phyloP scores from a whole-genome alignment of 2,888 invertebrate genomes.

The Dermolepida albohirtum region DNA sequence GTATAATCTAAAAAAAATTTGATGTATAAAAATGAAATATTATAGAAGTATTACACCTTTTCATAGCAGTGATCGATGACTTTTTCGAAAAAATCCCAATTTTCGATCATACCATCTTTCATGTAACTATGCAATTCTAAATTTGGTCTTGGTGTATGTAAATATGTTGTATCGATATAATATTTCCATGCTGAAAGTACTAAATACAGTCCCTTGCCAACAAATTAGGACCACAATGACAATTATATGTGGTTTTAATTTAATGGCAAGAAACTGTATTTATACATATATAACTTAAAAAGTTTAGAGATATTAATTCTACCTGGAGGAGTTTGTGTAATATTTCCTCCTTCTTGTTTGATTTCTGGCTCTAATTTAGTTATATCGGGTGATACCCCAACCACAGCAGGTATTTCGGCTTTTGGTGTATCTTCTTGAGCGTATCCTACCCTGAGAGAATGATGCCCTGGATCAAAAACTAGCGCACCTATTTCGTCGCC shows the following conservation, averaged over 20 bases:
- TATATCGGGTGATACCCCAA: slow-evolving; percentile 84
- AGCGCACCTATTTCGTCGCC: slow-evolving; percentile 98
- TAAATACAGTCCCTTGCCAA: too few species aligned
- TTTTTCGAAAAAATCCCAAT: slow-evolving; percentile 99
- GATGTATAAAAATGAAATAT: slow-evolving; percentile 19
- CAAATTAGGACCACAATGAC: slow-evolving; percentile 2
- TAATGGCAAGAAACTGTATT: background rate
- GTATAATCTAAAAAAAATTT: slow-evolving; percentile 74
- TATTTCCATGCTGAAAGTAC: slow-evolving; percentile 70
- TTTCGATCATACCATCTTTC: slow-evolving; percentile 99
- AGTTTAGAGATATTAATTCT: background rate
- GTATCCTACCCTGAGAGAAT: slow-evolving; percentile 90
- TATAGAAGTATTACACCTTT: slow-evolving; percentile 67
- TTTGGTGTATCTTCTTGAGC: slow-evolving; percentile 99
- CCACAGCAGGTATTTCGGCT: slow-evolving; percentile 94
- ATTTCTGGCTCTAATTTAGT: slow-evolving; percentile 80
- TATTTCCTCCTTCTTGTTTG: slow-evolving; percentile 74
- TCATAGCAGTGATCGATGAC: slow-evolving; percentile 94
- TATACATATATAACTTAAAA: background rate
- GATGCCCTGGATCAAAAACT: slow-evolving; percentile 96
- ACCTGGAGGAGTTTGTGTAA: slow-evolving; percentile 56
- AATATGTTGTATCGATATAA: slow-evolving; percentile 93
- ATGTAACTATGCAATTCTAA: slow-evolving; percentile 94
- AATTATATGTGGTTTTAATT: too few species aligned
- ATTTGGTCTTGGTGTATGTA: slow-evolving; percentile 89